Evolutionary conservation across 2,113 vertebrate species (phyloP).

Genomic region (Malaclemys terrapin): DNA sequence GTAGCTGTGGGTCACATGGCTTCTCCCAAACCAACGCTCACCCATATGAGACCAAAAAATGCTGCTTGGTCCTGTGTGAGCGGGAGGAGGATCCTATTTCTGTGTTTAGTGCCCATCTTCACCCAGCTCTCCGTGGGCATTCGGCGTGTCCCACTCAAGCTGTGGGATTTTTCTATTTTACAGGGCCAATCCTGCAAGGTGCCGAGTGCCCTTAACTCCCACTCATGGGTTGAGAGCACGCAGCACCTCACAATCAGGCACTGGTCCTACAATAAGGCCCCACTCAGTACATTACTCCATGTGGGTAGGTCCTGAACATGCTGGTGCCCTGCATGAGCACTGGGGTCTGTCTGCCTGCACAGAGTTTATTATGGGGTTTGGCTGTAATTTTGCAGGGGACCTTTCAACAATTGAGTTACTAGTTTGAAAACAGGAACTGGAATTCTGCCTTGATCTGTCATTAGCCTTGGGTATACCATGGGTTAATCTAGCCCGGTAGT

Average conservation of each 20-base stretch:
- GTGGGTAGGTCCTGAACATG: slow-evolving; percentile 32
- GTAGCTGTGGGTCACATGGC: neutral
- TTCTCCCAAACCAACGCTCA: neutral
- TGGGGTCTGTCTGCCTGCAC: neutral
- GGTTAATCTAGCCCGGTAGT: neutral
- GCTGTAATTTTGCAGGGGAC: neutral
- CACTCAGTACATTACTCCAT: slow-evolving; percentile 34
- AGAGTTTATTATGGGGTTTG: neutral
- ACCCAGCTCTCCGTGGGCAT: slow-evolving; percentile 40
- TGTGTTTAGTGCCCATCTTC: slow-evolving; percentile 5
- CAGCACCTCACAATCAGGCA: slow-evolving; percentile 19
- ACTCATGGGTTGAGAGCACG: slow-evolving; percentile 47
- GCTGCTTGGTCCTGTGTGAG: neutral
- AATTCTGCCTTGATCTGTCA: neutral
- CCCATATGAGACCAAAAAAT: neutral
- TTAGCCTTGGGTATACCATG: neutral
- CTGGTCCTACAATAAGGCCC: slow-evolving; percentile 43
- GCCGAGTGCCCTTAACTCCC: slow-evolving; percentile 46
- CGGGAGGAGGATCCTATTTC: neutral
- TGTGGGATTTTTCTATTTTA: slow-evolving; percentile 44
- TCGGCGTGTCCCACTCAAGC: slow-evolving; percentile 42
- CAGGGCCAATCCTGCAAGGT: slow-evolving; percentile 51
- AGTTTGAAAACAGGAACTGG: neutral
- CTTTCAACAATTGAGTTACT: neutral
- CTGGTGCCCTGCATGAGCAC: slow-evolving; percentile 36